Base-by-base conservation (phyloP, 2,888 invertebrate species). In the Brachycybe producta region DNA sequence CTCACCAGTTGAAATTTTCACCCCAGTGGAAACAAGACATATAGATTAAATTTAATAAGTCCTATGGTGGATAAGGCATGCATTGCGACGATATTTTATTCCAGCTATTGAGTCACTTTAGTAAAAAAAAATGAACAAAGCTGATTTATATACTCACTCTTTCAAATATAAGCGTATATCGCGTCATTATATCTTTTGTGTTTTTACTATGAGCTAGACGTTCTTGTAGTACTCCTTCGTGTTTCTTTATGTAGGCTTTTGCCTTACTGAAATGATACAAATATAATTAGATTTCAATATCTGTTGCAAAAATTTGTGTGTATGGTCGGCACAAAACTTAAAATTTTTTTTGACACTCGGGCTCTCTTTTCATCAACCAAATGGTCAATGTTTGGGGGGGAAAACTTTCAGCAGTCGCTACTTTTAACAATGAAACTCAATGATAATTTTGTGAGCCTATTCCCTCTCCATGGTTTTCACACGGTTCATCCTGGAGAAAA, bases 161-260 rank as follows among this genome's bases (percentile, higher is more conserved):
- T 54, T 81, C 76, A 56, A 86, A 67, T 54, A 84, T 70, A 60
- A 90, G 81, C 63, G 84, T 84, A 68, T 84, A 82, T 60, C 86
- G 75, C 5, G 87, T 86, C 60, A 87, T 75, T 59, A 85, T 80
- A 65, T 91, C 88, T 61, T 77, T 76, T 2, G 88, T 86, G 59
- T 81, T 85, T 65, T 81, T 81, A 54, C 84, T 86, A 67, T 87
- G 85, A n/a, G 88, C 88, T 54, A 90, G 73, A 54, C 88, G 70
- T 63, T 88, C 86, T 64, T 88, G 87, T 46, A 91, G 72, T 60
- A 82, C 86, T 0, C 91, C 91, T 67, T 92, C 88, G 65, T 92
- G 90, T 41, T 80, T 77, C 59, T 84, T 83, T 41, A 92, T 82
- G 66, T 88, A 92, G 21, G 77, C 75, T 67, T 88, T 88, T 0